Evolutionary conservation across 2,113 vertebrate species (phyloP), one percentile per base, ranked within the genome.

Genomic region (Lepus europaeus): DNA sequence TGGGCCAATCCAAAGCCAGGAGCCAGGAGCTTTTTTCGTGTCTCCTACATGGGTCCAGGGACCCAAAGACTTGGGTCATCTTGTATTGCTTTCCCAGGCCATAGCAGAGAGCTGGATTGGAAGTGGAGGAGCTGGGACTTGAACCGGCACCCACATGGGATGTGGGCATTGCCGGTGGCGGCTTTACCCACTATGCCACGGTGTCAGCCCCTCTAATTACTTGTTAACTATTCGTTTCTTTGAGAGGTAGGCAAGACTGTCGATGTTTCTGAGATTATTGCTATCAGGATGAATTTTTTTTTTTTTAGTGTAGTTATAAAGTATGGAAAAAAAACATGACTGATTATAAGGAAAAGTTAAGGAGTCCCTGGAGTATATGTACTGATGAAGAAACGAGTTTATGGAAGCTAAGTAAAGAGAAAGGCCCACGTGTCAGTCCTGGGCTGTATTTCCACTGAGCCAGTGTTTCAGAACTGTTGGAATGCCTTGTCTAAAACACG

Each of bases 321-420:
- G 13, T 5, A 14, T 33, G 61, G 64, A n/a, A 22, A 45, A 63
- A 31, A 19, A 53, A 20, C 14, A 63, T 36, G 25, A n/a, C 6
- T 8, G 23, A n/a, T n/a, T 36, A 12, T 10, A 63, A 77, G 80
- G 36, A 70, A 45, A 79, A 68, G 14, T 4, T 12, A 7, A n/a
- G 27, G 9, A 68, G 29, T 10, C 22, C 22, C 20, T 39, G 3
- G n/a, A 14, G n/a, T 63, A 23, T 69, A 14, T 63, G 19, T 66
- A 4, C 49, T 56, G 63, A 31, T 39, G 16, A 76, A 29, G 73
- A 69, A 63, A 14, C 5, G 23, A 13, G 9, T 84, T 39, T 2
- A 0, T 14, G 11, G 17, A 89, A 9, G 9, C 61, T 20, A 49
- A 29, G 29, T 17, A 12, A 45, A n/a, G 0, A 0, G 1, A 36